These are phyloP conservation scores for Murina feae DNA, from an alignment of 2,113 vertebrate species.

Conservation along the genomic window DNA sequence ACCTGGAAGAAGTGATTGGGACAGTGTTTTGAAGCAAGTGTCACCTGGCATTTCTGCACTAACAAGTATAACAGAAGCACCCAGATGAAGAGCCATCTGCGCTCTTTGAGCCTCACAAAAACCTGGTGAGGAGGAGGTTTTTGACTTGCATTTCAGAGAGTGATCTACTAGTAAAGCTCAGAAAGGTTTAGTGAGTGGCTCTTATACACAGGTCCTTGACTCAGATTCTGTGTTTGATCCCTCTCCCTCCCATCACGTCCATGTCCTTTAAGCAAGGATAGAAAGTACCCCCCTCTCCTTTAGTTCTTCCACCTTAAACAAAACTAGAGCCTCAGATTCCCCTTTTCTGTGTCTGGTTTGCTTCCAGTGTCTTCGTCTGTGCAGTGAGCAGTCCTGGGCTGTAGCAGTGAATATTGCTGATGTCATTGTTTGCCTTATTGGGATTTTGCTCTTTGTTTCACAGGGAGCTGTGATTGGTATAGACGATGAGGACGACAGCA, in stretches of 20 bases:
- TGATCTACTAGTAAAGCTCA: background rate
- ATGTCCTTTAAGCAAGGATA: background rate
- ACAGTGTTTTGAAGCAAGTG: constrained; percentile 45
- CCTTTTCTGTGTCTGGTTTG: constrained; percentile 39
- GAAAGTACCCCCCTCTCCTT: background rate
- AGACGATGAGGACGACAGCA: constrained; percentile 99
- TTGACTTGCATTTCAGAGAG: constrained; percentile 14
- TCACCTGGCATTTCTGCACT: constrained; percentile 37
- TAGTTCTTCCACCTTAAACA: background rate
- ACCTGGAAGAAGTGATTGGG: background rate
- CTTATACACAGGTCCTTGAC: constrained; percentile 16
- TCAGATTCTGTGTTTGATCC: background rate
- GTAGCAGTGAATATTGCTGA: constrained; percentile 86
- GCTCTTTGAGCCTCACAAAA: background rate
- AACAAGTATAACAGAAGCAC: constrained; percentile 12
- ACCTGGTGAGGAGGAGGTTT: background rate
- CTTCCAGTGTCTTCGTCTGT: constrained; percentile 59
- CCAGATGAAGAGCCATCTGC: background rate
- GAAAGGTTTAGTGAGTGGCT: background rate
- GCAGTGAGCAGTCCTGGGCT: constrained; percentile 78
- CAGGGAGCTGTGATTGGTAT: constrained; percentile 99
- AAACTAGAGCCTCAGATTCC: constrained; percentile 25
- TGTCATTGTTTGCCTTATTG: constrained; percentile 91
- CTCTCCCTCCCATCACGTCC: background rate
- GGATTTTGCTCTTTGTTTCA: constrained; percentile 89